Evolutionary conservation across 2,797 vertebrate species (phyloP), one percentile per base, ranked within the genome.

Genomic region (Alca torda): DNA sequence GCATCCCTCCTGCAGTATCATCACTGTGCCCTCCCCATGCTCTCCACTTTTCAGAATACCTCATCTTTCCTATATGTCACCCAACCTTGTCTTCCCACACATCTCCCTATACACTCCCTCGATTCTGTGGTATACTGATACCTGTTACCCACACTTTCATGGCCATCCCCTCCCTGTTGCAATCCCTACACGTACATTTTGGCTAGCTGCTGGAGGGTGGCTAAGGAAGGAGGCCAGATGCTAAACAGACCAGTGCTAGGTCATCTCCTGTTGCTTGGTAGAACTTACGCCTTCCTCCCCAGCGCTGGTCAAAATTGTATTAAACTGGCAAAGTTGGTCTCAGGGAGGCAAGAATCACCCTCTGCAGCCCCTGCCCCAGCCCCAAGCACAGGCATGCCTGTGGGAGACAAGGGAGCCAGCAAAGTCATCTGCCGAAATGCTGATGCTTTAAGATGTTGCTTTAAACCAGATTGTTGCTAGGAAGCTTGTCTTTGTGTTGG

Each of bases 61-160:
- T 64, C 33, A 18, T 30, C 6, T 75, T 75, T 77, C 25, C 23
- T 39, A 10, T 19, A 0, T 10, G 4, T 24, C n/a, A 56, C 25
- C 17, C 50, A 51, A 48, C 17, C 21, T 69, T 1, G 0, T 45
- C 33, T 51, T 68, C 48, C 41, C 37, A n/a, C 25, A 31, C 20
- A 10, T 68, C 33, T 74, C 37, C 37, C 20, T 59, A 11, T 15
- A 20, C 7, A 16, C 2, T 39, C 19, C 30, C 17, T 48, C 1
- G 1, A 12, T 46, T 31, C 43, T 43, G 39, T 0, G 2, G 13
- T 41, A 24, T 8, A 5, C 11, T 28, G 8, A 35, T 59, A 48
- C 21, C 43, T 18, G 21, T 25, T 59, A 45, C 7, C 16, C 21
- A 33, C 17, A 28, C 6, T 41, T 30, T 21, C 31, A 8, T 13